Evolutionary conservation across 2,888 invertebrate genomes (phyloP).

Genomic region (Catocala sponsa): DNA sequence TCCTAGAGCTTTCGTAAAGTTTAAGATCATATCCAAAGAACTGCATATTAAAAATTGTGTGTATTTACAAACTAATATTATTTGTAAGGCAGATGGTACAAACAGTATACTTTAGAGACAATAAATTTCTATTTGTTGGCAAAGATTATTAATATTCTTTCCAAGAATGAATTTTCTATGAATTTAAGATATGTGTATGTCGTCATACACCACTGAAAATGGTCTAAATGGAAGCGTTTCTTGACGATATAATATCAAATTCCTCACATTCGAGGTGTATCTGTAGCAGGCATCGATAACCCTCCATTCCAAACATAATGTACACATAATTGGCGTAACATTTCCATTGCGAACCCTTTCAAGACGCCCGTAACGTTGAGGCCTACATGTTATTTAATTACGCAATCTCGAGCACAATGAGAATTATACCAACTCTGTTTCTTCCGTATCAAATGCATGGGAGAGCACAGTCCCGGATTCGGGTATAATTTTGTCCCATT

Average conservation of each 20-base stretch:
- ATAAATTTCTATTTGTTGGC: too few relatives aligned
- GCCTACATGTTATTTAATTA: constrained; percentile 88
- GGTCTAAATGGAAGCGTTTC: constrained; percentile 19
- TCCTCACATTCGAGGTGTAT: constrained; percentile 48
- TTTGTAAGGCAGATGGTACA: too few relatives aligned
- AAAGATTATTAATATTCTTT: too few relatives aligned
- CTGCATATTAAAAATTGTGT: too few relatives aligned
- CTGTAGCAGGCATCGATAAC: constrained; percentile 76
- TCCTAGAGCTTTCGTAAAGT: too few relatives aligned
- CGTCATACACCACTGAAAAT: neutral
- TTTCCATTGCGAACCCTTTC: constrained; percentile 86
- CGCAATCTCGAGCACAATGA: constrained; percentile 85
- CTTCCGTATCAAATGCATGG: constrained; percentile 59
- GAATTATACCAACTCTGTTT: constrained; percentile 79
- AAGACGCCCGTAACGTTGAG: constrained; percentile 84
- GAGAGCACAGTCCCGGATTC: constrained; percentile 54
- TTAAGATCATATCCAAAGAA: too few relatives aligned
- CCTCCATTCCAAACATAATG: constrained; percentile 85
- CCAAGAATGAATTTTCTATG: too few relatives aligned
- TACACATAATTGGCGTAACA: constrained; percentile 88
- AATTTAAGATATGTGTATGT: too few relatives aligned
- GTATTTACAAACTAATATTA: too few relatives aligned
- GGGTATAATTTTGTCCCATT: constrained; percentile 10
- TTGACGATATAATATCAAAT: constrained; percentile 46
- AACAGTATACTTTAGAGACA: too few relatives aligned